Base-by-base conservation (phyloP, 2,113 vertebrate genomes). In the Phrynosoma blainvillii region DNA sequence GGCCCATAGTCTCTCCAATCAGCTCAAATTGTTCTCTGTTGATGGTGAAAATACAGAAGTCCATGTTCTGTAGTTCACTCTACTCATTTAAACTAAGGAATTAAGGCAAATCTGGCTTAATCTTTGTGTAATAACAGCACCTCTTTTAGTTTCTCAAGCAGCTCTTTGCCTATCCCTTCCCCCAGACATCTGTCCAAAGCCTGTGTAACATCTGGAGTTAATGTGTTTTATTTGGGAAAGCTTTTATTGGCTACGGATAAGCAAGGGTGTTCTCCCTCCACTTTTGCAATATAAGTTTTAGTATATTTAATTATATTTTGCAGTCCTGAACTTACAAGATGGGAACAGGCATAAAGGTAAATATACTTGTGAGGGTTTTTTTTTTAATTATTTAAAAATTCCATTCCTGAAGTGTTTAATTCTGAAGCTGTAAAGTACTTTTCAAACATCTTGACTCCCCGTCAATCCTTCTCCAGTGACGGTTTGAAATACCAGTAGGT, bases 151-250 rank as follows among this genome's bases (percentile, higher is more conserved):
- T 23, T 68, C 62, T 82, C 36, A 47, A 59, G 14, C 66, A 20
- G 25, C 8, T 66, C 42, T n/a, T 66, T n/a, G 47, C 52, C 32
- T 73, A n/a, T 87, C n/a, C 21, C 80, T 74, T 52, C n/a, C 59
- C 40, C n/a, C 32, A 74, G 40, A 74, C 52, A 81, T 81, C 32
- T 87, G 78, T n/a, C 32, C 59, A 32, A 32, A 32, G 27, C 32
- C 47, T 68, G 20, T 71, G 42, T 56, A 88, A 52, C 73, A 88
- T 88, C 73, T 83, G 87, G 74, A 83, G 68, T 79, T 56, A 70
- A 86, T 88, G 21, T 36, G 40, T 62, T 54, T 65, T 82, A 36
- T 82, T 65, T 82, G 36, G 27, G 23, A 54, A 76, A 65, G 14
- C 21, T 82, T 54, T 88, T 82, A 54, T 27, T 77, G 86, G 79